These are phyloP conservation scores for Eupithecia exiguata DNA, from an alignment of 2,888 invertebrate genomes.

Conservation along the genomic window DNA sequence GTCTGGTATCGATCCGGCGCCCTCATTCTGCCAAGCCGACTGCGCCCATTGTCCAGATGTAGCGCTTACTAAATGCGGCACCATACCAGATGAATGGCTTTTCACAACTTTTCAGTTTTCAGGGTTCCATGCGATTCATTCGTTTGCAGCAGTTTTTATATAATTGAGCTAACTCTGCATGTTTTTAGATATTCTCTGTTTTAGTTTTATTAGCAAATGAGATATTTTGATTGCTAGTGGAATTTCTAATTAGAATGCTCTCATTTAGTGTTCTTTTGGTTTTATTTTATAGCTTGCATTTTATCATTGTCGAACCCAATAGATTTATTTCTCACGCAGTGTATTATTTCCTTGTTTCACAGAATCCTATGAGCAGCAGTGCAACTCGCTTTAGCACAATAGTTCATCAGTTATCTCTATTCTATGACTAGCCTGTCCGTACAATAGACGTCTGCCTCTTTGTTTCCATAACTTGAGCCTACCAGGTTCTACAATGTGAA, in stretches of 20 bases:
- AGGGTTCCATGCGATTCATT: not conserved
- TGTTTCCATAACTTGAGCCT: conserved; percentile 2
- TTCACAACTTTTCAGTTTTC: conserved; percentile 8
- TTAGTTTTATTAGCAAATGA: not conserved
- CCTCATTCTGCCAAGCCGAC: conserved; percentile 76
- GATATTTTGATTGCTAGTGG: not conserved
- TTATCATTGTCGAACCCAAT: not conserved
- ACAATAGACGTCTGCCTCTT: conserved; percentile 11
- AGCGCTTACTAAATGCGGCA: conserved; percentile 59
- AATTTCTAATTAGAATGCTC: not conserved
- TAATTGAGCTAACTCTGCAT: not conserved
- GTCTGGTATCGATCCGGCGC: conserved; percentile 85
- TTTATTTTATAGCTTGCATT: not conserved
- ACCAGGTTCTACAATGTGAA: not conserved
- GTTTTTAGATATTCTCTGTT: not conserved
- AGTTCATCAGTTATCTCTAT: not conserved
- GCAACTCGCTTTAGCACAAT: not conserved
- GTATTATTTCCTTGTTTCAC: not conserved
- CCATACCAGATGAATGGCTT: conserved; percentile 9
- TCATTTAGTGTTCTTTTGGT: not conserved
- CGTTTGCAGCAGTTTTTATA: not conserved
- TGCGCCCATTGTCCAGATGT: conserved; percentile 67
- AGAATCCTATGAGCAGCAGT: not conserved
- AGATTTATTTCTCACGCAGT: not conserved
- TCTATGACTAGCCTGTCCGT: not conserved